A percentile compares a stretch with the other conserved stretches of the same genome.
Evolutionary conservation across 2,888 invertebrate genomes (phyloP).

Genomic region (Lumbricus terrestris): DNA sequence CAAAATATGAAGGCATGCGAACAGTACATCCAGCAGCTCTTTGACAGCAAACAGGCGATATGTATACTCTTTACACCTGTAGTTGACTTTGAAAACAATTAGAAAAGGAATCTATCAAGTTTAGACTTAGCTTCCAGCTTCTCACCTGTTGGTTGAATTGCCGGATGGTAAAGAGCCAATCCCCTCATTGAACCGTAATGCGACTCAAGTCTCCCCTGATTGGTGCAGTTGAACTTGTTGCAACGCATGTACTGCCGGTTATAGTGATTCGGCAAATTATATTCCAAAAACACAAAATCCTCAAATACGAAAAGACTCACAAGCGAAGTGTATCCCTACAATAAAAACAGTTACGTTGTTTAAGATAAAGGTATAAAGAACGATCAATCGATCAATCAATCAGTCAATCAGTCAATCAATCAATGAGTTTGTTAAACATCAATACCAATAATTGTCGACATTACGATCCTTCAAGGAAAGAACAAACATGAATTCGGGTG

Average conservation of each 20-base stretch:
- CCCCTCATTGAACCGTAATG: neutral
- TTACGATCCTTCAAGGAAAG: too few species aligned
- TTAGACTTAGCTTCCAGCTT: neutral
- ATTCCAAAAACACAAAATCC: neutral
- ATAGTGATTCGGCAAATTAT: neutral
- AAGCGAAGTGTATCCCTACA: neutral
- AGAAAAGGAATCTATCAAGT: neutral
- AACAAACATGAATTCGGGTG: too few species aligned
- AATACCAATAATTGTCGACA: too few species aligned
- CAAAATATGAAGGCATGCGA: neutral
- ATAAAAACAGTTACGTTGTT: neutral
- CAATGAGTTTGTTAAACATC: too few species aligned
- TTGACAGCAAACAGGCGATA: too few species aligned
- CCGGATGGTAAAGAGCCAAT: conserved; percentile 91
- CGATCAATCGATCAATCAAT: too few species aligned
- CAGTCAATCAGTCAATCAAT: too few species aligned
- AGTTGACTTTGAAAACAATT: neutral
- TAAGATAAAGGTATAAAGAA: neutral
- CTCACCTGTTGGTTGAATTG: conserved; percentile 75
- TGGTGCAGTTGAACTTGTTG: conserved; percentile 83
- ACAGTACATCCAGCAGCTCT: neutral
- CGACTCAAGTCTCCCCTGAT: conserved; percentile 76
- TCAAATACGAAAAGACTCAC: neutral
- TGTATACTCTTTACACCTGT: neutral
- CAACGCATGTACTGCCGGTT: conserved; percentile 56